These are phyloP conservation scores for Saxicola maurus DNA, from an alignment of 2,797 vertebrate species.

Conservation along the genomic window DNA sequence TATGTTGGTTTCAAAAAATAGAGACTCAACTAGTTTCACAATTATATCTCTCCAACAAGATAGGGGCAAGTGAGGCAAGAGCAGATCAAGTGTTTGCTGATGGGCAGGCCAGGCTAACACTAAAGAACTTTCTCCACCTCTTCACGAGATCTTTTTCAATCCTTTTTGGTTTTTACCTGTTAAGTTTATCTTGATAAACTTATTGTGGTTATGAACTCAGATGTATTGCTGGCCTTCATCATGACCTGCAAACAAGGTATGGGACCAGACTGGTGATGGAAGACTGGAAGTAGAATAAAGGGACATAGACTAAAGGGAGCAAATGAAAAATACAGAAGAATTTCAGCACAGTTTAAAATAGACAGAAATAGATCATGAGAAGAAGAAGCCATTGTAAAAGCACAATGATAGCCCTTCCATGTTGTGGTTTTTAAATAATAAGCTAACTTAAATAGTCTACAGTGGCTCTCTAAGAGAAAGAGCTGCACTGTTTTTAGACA, in stretches of 20 bases:
- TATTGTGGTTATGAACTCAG: neutral
- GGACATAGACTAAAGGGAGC: neutral
- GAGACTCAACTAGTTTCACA: neutral
- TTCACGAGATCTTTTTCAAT: neutral
- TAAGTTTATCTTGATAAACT: neutral
- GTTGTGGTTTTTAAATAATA: neutral
- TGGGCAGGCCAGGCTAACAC: neutral
- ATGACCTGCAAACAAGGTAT: neutral
- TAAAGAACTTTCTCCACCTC: neutral
- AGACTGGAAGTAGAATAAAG: neutral
- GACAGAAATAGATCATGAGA: neutral
- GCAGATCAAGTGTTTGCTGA: neutral
- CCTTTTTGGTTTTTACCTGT: neutral
- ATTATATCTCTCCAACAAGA: neutral
- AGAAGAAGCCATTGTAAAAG: neutral
- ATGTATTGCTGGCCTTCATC: neutral
- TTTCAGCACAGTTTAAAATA: neutral
- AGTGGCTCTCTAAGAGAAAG: neutral
- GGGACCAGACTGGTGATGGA: neutral
- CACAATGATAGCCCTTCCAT: neutral
- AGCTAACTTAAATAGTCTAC: neutral
- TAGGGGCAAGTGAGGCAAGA: neutral
- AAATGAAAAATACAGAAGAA: neutral
- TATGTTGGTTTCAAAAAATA: neutral
- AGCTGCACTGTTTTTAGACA: neutral